A percentile compares a stretch with the other conserved stretches of the same genome.
Evolutionary conservation across 2,888 invertebrate species (phyloP).

Genomic region (Lamellibrachia columna): DNA sequence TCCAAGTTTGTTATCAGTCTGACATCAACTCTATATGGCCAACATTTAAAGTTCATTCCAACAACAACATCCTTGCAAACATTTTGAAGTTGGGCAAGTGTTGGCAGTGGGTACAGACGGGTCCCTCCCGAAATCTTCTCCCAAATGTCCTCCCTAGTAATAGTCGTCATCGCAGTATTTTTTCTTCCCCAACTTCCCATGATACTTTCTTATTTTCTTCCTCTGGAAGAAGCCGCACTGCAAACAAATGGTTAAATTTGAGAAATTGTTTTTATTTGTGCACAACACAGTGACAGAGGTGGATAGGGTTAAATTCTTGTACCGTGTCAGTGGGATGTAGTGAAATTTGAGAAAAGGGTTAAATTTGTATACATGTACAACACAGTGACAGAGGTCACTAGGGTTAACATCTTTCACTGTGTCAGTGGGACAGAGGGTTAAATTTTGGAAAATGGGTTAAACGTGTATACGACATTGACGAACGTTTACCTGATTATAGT

Average conservation of each 20-base stretch:
- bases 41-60: background rate
- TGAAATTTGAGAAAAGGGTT: no score
- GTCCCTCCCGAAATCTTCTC: no score
- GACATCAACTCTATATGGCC: background rate
- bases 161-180: slow-evolving; percentile 23
- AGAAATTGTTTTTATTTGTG: background rate
- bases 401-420: no score
- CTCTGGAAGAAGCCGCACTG: slow-evolving; percentile 62
- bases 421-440: no score
- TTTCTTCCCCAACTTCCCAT: slow-evolving; percentile 32
- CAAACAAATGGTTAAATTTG: slow-evolving; percentile 33
- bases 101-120: background rate
- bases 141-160: slow-evolving; percentile 13
- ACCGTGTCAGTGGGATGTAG: no score
- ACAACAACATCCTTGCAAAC: background rate
- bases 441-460: no score
- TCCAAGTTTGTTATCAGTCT: background rate
- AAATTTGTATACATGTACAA: no score
- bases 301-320: background rate
- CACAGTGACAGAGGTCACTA: background rate
- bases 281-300: background rate
- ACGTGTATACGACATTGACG: no score
- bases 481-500: no score
- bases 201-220: slow-evolving; percentile 47
- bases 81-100: background rate